Evolutionary conservation across 2,113 vertebrate species (phyloP).

Genomic region (Oriolus oriolus): DNA sequence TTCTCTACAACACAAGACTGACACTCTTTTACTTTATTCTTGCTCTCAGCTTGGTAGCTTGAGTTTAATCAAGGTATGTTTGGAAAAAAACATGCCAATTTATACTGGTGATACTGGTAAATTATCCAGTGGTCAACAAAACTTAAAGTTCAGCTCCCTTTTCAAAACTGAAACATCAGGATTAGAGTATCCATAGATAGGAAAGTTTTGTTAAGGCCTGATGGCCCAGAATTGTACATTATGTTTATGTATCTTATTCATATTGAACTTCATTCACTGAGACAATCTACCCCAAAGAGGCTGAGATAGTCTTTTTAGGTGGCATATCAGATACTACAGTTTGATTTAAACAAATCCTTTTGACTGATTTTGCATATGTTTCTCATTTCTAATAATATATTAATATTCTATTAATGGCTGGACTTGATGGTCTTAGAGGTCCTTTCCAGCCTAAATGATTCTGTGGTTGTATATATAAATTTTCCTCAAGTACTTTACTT

Average conservation of each 20-base stretch:
- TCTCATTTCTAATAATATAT: background rate
- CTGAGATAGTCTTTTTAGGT: background rate
- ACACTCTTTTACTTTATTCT: background rate
- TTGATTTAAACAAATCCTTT: background rate
- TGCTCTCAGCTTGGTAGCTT: background rate
- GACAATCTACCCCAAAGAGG: background rate
- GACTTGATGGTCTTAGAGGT: background rate
- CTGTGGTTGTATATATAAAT: background rate
- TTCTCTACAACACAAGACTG: background rate
- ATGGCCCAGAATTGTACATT: background rate
- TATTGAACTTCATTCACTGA: background rate
- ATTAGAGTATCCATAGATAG: background rate
- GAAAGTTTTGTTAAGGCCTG: background rate
- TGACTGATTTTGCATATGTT: background rate
- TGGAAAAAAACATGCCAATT: background rate
- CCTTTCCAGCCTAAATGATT: background rate
- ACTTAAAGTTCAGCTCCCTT: background rate
- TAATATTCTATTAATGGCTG: background rate
- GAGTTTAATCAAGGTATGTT: background rate
- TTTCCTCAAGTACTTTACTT: background rate
- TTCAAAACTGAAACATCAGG: background rate
- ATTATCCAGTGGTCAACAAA: background rate
- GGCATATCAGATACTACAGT: background rate
- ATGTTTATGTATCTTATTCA: background rate
- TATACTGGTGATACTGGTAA: background rate